These are phyloP conservation scores for Nemoura dubitans DNA, from an alignment of 2,888 invertebrate genomes.

Conservation along the genomic window DNA sequence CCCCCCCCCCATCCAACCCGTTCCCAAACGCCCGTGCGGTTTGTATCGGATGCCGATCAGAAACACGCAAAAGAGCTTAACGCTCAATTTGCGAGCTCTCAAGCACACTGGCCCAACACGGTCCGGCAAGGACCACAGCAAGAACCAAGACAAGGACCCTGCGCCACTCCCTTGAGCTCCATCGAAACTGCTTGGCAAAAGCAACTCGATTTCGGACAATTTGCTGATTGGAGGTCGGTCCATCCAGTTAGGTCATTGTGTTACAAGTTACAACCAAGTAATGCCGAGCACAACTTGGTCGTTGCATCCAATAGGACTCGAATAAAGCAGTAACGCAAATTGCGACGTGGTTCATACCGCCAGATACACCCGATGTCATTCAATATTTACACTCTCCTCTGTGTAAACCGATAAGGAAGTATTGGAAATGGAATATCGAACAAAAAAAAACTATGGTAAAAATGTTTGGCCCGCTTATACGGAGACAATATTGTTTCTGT, in stretches of 20 bases:
- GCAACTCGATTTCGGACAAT: not conserved
- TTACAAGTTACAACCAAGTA: not conserved
- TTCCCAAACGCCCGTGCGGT: not conserved
- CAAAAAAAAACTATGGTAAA: not conserved
- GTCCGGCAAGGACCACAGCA: not conserved
- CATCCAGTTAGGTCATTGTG: not conserved
- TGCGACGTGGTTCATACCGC: not conserved
- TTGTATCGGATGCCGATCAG: not conserved
- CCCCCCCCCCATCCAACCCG: not conserved
- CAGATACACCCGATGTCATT: not conserved
- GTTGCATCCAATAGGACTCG: not conserved
- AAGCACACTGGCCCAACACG: too few species aligned
- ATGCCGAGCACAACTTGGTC: not conserved
- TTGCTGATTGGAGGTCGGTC: not conserved
- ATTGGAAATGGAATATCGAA: constrained; percentile 7
- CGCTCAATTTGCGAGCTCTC: not conserved
- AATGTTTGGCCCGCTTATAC: not conserved
- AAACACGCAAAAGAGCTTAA: not conserved
- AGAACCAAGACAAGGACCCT: too few species aligned
- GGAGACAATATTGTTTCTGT: not conserved
- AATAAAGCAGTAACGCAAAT: not conserved
- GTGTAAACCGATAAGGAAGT: not conserved
- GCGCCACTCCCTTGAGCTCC: not conserved
- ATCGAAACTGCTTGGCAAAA: not conserved
- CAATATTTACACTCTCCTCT: not conserved